Evolutionary conservation across 2,888 invertebrate genomes (phyloP), one percentile per base, ranked within the genome.

Genomic region (Miltochrista miniata): DNA sequence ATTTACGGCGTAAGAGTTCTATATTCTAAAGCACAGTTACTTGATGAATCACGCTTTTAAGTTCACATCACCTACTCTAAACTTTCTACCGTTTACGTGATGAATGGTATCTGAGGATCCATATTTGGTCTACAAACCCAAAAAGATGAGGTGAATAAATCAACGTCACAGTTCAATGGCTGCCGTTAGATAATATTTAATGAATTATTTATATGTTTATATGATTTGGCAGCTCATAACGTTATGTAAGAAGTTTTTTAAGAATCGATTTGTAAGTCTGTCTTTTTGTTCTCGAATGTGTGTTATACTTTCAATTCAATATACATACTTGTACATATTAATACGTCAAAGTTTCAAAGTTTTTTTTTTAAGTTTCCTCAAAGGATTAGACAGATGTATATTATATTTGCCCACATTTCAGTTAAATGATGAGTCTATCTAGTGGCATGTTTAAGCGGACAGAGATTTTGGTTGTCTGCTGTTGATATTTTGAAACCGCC

Each of bases 251-350:
- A 49, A 14, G 33, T 1, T 34, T 31, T 39, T 10, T 13, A 29
- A 38, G 45, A 50, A 50, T 35, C 40, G 11, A 45, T 45, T 40
- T 14, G 29, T 50, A 45, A 30, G 35, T 18, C 13, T 30, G 40
- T 45, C 41, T 41, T 14, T 29, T 30, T 40, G 10, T 24, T 34
- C 49, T 45, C 36, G 50, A 45, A 10, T 7, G 35, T 7, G 30
- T 12, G 24, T 14, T 8, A 35, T 14, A 31, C 12, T 45, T 45
- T 45, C 45, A 45, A 45, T 34, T 10, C 10, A 30, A 12, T 13
- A 18, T 31, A 35, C n/a, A n/a, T n/a, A n/a, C n/a, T n/a, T n/a
- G n/a, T n/a, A n/a, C n/a, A n/a, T n/a, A n/a, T n/a, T n/a, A n/a
- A n/a, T n/a, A n/a, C n/a, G n/a, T n/a, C n/a, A n/a, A n/a, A n/a